A percentile compares a stretch with the other conserved stretches of the same genome.
Conservation (phyloP, 2,888 invertebrate species). For the Leptinotarsa tumamoca region DNA sequence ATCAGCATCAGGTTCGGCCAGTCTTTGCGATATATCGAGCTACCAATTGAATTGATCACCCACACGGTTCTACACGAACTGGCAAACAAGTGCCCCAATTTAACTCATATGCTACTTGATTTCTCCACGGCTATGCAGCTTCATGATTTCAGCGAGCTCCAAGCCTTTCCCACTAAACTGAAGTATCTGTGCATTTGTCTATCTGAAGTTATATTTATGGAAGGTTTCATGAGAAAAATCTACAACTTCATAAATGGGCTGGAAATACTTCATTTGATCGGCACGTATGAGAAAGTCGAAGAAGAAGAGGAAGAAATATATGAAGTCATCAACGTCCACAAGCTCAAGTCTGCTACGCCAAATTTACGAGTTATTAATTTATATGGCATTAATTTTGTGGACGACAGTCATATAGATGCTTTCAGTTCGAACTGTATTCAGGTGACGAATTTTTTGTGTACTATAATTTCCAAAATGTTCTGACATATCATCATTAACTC, state of each 20-base stretch:
- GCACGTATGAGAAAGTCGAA: slow-evolving; percentile 97
- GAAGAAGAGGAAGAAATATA: slow-evolving; percentile 99
- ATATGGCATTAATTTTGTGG: slow-evolving; percentile 98
- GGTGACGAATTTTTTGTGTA: slow-evolving; percentile 63
- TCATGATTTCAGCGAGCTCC: slow-evolving; percentile 95
- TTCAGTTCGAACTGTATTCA: slow-evolving; percentile 96
- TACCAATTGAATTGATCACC: slow-evolving; percentile 96
- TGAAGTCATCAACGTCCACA: slow-evolving; percentile 99
- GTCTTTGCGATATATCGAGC: slow-evolving; percentile 89
- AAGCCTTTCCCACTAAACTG: slow-evolving; percentile 97
- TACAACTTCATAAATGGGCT: slow-evolving; percentile 99
- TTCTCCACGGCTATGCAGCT: slow-evolving; percentile 99
- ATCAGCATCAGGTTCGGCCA: slow-evolving; percentile 87
- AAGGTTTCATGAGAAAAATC: slow-evolving; percentile 99
- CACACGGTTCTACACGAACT: slow-evolving; percentile 97
- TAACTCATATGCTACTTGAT: slow-evolving; percentile 96
- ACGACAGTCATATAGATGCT: slow-evolving; percentile 98
- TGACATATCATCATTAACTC: too few relatives aligned
- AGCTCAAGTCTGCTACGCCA: slow-evolving; percentile 97
- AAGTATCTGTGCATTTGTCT: slow-evolving; percentile 88
- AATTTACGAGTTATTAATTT: slow-evolving; percentile 97
- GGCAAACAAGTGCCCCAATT: slow-evolving; percentile 94
- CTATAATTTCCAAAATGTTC: too few relatives aligned
- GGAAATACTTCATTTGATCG: slow-evolving; percentile 96
- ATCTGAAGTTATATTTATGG: slow-evolving; percentile 99